A percentile compares a stretch with the other conserved stretches of the same genome.
phyloP scores from a whole-genome alignment of 2,797 vertebrate species.

The Pantherophis alleghaniensis region DNA sequence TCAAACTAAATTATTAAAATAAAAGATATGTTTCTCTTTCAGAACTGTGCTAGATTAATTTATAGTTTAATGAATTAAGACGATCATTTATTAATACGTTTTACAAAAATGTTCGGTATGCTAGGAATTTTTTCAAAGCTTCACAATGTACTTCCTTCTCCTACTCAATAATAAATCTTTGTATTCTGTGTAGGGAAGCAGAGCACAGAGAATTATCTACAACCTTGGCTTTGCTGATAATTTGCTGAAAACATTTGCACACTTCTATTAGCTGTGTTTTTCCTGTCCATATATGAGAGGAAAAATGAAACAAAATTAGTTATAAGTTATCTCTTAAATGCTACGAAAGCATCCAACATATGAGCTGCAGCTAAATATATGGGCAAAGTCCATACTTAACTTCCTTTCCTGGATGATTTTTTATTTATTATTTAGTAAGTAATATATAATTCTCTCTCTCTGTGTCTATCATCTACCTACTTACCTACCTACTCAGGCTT shows the following conservation, averaged over 20 bases:
- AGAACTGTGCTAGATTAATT: conserved; percentile 23
- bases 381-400: neutral
- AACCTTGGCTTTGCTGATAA: conserved; percentile 79
- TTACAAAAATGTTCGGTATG: conserved; percentile 67
- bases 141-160: conserved; percentile 55
- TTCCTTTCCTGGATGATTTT: conserved; percentile 1
- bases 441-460: neutral
- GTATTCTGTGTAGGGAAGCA: conserved; percentile 54
- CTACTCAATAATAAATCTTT: conserved; percentile 73
- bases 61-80: conserved; percentile 45
- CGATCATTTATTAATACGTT: conserved; percentile 68
- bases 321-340: conserved; percentile 42
- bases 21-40: conserved; percentile 50
- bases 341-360: conserved; percentile 3
- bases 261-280: conserved; percentile 21
- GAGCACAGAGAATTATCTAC: conserved; percentile 58
- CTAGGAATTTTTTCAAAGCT: conserved; percentile 61
- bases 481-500: neutral
- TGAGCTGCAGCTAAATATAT: neutral
- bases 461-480: neutral
- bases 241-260: conserved; percentile 41
- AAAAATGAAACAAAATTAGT: conserved; percentile 16
- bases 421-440: neutral
- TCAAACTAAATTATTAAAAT: conserved; percentile 22
- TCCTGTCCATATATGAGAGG: conserved; percentile 16